Percentiles rank a stretch among this genome's conserved stretches.
Evolutionary conservation across 2,797 vertebrate genomes (phyloP).

Genomic region (Chloroceryle amazona): DNA sequence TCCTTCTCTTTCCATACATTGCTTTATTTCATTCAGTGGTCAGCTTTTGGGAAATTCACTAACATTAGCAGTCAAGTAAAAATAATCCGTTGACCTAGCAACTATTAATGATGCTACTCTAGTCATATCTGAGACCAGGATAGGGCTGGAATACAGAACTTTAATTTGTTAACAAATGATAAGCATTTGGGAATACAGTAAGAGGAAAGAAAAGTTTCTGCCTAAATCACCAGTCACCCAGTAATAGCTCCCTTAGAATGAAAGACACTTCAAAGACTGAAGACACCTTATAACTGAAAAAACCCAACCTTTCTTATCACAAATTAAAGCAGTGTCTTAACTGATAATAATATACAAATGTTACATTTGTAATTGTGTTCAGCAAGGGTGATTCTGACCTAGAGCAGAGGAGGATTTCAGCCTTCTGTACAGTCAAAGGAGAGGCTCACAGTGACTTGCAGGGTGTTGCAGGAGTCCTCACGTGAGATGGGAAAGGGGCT

Average conservation of each 20-base stretch:
- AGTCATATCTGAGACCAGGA: background rate
- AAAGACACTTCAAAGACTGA: background rate
- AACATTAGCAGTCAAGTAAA: background rate
- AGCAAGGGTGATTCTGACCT: background rate
- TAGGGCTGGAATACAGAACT: background rate
- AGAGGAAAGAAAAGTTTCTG: background rate
- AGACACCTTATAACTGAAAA: background rate
- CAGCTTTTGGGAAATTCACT: slow-evolving; percentile 4
- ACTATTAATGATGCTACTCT: background rate
- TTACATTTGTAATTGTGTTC: background rate
- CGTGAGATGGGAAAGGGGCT: background rate
- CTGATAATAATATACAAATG: background rate
- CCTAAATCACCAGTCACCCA: background rate
- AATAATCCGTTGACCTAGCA: background rate
- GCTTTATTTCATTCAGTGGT: background rate
- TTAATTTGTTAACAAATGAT: background rate
- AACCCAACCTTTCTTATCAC: background rate
- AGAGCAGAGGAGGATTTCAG: background rate
- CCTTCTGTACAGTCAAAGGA: slow-evolving; percentile 2
- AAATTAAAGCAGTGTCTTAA: background rate
- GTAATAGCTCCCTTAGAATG: background rate
- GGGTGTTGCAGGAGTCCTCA: background rate
- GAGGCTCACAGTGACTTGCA: slow-evolving; percentile 16
- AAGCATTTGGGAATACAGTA: background rate
- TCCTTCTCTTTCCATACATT: background rate